phyloP scores from a whole-genome alignment of 2,113 vertebrate genomes.

The Choloepus hoffmanni region DNA sequence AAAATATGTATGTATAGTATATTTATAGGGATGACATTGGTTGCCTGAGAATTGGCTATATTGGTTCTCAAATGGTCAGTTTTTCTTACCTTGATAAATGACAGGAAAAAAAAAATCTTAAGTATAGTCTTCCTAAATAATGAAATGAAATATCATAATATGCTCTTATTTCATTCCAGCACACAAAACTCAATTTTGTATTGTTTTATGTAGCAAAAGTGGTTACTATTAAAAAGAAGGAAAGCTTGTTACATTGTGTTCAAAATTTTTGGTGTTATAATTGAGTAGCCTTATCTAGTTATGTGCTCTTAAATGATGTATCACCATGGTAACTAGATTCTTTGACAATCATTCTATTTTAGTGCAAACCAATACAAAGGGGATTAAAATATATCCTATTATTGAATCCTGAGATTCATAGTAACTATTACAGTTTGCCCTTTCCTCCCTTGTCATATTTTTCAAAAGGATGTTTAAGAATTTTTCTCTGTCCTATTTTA shows the following conservation, averaged over 20 bases:
- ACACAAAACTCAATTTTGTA: slow-evolving; percentile 8
- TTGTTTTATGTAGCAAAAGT: slow-evolving; percentile 40
- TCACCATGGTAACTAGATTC: slow-evolving; percentile 71
- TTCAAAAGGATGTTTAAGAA: slow-evolving; percentile 6
- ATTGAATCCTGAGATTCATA: slow-evolving; percentile 47
- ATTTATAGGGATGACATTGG: not conserved
- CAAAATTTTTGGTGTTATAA: slow-evolving; percentile 61
- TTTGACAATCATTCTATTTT: slow-evolving; percentile 77
- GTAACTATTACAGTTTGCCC: slow-evolving; percentile 15
- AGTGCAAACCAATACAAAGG: slow-evolving; percentile 63
- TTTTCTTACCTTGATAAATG: not conserved
- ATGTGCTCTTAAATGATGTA: slow-evolving; percentile 59
- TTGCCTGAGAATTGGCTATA: not conserved
- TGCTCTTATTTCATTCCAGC: not conserved
- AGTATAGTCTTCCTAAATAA: not conserved
- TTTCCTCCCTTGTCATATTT: not conserved
- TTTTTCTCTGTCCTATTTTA: slow-evolving; percentile 21
- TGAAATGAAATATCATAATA: not conserved
- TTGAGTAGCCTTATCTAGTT: slow-evolving; percentile 64
- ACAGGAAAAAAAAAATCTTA: not conserved
- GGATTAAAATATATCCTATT: slow-evolving; percentile 61
- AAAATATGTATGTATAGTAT: not conserved
- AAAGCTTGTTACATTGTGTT: not conserved
- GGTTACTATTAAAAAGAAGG: slow-evolving; percentile 23
- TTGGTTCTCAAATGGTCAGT: not conserved